phyloP scores from a whole-genome alignment of 2,113 vertebrate genomes.

The Eonycteris spelaea region DNA sequence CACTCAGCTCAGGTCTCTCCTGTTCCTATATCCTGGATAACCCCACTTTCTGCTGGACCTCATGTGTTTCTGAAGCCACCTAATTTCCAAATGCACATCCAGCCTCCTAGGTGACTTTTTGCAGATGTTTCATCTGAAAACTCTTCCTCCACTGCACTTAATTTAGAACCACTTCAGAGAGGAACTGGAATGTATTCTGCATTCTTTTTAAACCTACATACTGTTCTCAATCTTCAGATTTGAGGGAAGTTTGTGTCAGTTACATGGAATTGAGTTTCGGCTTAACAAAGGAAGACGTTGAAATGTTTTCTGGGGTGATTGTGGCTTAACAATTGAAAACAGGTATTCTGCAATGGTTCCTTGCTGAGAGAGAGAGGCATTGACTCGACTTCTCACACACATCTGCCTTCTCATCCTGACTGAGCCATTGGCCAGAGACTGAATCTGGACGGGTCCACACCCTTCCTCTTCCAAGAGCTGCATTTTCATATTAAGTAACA shows the following conservation, averaged over 20 bases:
- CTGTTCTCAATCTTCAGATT: background rate
- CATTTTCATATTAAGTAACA: background rate
- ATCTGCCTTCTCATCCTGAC: background rate
- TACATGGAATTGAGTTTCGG: background rate
- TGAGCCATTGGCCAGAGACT: background rate
- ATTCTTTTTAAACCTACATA: background rate
- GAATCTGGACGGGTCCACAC: fast-evolving
- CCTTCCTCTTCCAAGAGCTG: background rate
- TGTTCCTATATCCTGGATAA: background rate
- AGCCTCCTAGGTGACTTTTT: background rate
- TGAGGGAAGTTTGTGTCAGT: background rate
- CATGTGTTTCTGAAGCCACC: background rate
- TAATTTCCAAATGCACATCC: background rate
- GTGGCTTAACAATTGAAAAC: background rate
- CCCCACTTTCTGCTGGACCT: background rate
- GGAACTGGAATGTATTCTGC: background rate
- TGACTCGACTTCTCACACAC: fast-evolving
- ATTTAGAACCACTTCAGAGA: background rate
- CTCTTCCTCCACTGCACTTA: background rate
- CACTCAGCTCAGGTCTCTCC: too few relatives aligned
- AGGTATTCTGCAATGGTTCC: background rate
- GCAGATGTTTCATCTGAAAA: background rate
- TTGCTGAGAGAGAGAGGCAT: background rate
- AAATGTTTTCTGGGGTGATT: background rate
- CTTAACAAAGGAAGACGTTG: background rate